Evolutionary conservation across 2,113 vertebrate genomes (phyloP).

Genomic region (Trochalopteron elliotii): DNA sequence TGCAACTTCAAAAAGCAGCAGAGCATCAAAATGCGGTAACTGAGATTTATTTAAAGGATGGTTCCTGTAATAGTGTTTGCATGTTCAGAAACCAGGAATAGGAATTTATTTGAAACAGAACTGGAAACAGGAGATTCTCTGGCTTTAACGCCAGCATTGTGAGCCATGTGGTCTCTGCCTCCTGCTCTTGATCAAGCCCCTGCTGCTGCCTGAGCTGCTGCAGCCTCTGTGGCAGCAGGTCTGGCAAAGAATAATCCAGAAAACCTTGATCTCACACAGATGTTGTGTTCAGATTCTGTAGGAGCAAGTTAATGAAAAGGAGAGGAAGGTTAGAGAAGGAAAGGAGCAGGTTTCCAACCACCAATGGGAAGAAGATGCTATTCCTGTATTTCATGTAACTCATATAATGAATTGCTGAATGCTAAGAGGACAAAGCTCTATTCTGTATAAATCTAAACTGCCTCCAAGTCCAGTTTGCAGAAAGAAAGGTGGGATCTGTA

Average conservation of each 20-base stretch:
- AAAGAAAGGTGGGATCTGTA: not conserved
- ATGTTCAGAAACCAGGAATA: not conserved
- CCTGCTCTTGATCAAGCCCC: not conserved
- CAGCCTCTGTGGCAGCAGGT: not conserved
- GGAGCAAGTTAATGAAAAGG: not conserved
- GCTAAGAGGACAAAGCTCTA: not conserved
- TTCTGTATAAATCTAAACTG: not conserved
- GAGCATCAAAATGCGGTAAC: not conserved
- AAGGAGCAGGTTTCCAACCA: not conserved
- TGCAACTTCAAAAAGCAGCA: not conserved
- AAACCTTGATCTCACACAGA: not conserved
- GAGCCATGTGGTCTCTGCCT: not conserved
- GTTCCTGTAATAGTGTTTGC: not conserved
- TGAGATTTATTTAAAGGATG: not conserved
- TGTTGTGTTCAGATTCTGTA: not conserved
- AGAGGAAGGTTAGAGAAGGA: not conserved
- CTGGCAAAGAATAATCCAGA: not conserved
- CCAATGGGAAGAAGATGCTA: not conserved
- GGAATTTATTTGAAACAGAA: not conserved
- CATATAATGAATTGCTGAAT: not conserved
- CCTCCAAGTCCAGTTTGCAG: not conserved
- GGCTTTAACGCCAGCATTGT: not conserved
- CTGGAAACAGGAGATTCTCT: not conserved
- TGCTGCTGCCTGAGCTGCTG: not conserved
- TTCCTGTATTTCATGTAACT: not conserved